Conservation (phyloP, 2,888 invertebrate genomes). For the Protonemura montana region DNA sequence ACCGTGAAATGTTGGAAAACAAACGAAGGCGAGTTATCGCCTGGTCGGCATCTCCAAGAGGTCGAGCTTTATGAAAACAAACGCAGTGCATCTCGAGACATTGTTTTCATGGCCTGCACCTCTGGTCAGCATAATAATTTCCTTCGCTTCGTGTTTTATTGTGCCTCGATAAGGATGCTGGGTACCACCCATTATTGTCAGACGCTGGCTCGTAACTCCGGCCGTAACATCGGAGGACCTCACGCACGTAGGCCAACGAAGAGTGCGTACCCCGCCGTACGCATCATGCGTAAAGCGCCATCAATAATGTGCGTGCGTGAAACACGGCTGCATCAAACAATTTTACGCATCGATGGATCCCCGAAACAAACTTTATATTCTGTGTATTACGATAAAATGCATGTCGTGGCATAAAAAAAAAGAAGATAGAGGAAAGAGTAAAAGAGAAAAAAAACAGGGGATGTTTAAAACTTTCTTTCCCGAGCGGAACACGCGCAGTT, state of each 20-base stretch:
- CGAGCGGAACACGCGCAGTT: not conserved
- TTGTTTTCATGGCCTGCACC: too few species aligned
- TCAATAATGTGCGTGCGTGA: not conserved
- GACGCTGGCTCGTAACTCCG: not conserved
- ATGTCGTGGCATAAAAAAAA: not conserved
- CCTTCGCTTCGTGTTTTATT: not conserved
- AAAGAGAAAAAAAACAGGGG: not conserved
- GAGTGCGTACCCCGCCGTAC: not conserved
- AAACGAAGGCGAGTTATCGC: too few species aligned
- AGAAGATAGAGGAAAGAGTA: too few species aligned
- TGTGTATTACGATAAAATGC: not conserved
- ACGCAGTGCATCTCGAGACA: too few species aligned
- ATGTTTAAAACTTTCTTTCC: constrained; percentile 29
- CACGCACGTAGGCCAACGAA: not conserved
- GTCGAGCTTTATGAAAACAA: too few species aligned
- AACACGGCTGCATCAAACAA: constrained; percentile 28
- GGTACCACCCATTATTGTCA: not conserved
- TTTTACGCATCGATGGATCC: constrained; percentile 19
- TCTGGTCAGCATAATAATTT: too few species aligned
- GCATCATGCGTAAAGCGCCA: not conserved
- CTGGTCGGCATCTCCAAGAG: too few species aligned
- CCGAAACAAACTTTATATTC: constrained; percentile 7
- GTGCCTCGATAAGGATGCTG: not conserved
- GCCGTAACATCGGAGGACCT: not conserved
- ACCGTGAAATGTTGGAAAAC: too few species aligned